phyloP scores from a whole-genome alignment of 1,140 invertebrate genomes.

The Bombus affinis region DNA sequence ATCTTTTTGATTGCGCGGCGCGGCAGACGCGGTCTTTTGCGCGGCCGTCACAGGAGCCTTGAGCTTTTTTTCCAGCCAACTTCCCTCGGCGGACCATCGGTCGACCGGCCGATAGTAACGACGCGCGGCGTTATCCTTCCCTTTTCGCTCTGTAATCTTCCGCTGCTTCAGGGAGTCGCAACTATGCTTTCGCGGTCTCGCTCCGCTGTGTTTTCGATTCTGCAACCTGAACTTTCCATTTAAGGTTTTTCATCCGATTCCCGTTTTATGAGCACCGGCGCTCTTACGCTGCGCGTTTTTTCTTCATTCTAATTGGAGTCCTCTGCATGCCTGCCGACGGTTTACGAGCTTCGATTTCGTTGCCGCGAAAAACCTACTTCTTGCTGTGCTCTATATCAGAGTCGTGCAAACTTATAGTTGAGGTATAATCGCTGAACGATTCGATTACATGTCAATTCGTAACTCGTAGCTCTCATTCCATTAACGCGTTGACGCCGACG shows the following conservation, averaged over 20 bases:
- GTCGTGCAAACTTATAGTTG: too few relatives aligned
- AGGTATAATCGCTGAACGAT: too few relatives aligned
- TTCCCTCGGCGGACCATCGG: neutral
- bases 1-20: slow-evolving; percentile 33
- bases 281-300: neutral
- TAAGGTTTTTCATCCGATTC: slow-evolving; percentile 29
- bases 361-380: neutral
- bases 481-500: too few relatives aligned
- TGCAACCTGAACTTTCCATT: slow-evolving; percentile 30
- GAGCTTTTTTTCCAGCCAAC: neutral
- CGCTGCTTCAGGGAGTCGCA: neutral
- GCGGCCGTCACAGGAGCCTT: neutral
- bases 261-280: slow-evolving; percentile 3
- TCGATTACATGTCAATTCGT: too few relatives aligned
- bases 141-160: slow-evolving; percentile 29
- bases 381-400: neutral
- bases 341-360: slow-evolving; percentile 5
- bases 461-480: too few relatives aligned
- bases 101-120: neutral
- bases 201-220: slow-evolving; percentile 16
- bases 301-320: slow-evolving; percentile 16
- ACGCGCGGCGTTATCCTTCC: neutral
- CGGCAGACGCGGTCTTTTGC: neutral
- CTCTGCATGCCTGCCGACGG: neutral
- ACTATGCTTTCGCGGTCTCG: neutral